A percentile compares a stretch with the other conserved stretches of the same genome.
These are phyloP conservation scores for Danaus chrysippus DNA, from an alignment of 2,888 invertebrate genomes.

Conservation along the genomic window DNA sequence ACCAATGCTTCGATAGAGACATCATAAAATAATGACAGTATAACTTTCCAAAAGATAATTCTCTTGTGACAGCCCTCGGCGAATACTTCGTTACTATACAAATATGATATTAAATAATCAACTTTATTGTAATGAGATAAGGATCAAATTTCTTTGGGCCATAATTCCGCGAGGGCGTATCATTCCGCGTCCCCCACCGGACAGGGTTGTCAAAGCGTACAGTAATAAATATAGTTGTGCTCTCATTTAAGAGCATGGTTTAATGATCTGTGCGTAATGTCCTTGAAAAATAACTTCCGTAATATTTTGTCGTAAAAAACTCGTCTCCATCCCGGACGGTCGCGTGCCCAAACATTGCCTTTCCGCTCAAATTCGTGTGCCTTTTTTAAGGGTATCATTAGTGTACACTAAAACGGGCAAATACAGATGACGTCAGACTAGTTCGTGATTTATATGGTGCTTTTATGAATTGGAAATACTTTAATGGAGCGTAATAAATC, in stretches of 20 bases:
- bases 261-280: slow-evolving; percentile 74
- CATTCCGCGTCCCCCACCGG: slow-evolving; percentile 36
- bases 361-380: slow-evolving; percentile 29
- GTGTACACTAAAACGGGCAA: slow-evolving; percentile 2
- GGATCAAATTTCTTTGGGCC: slow-evolving; percentile 18
- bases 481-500: neutral
- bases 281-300: slow-evolving; percentile 69
- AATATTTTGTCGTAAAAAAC: slow-evolving; percentile 69
- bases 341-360: slow-evolving; percentile 30
- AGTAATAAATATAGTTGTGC: slow-evolving; percentile 65
- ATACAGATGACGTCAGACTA: neutral
- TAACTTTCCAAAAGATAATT: slow-evolving; percentile 54
- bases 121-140: slow-evolving; percentile 18
- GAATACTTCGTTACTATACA: slow-evolving; percentile 28
- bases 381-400: slow-evolving; percentile 34
- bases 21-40: slow-evolving; percentile 72
- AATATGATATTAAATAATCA: slow-evolving; percentile 7
- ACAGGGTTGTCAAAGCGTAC: slow-evolving; percentile 65
- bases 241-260: slow-evolving; percentile 59
- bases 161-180: slow-evolving; percentile 35
- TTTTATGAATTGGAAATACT: neutral
- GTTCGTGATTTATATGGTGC: neutral
- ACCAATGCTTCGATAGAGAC: slow-evolving; percentile 58
- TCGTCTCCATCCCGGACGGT: slow-evolving; percentile 34
- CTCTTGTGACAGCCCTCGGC: slow-evolving; percentile 51